Base-by-base conservation (phyloP, 2,888 invertebrate genomes). In the Acanthosepion esculentum region DNA sequence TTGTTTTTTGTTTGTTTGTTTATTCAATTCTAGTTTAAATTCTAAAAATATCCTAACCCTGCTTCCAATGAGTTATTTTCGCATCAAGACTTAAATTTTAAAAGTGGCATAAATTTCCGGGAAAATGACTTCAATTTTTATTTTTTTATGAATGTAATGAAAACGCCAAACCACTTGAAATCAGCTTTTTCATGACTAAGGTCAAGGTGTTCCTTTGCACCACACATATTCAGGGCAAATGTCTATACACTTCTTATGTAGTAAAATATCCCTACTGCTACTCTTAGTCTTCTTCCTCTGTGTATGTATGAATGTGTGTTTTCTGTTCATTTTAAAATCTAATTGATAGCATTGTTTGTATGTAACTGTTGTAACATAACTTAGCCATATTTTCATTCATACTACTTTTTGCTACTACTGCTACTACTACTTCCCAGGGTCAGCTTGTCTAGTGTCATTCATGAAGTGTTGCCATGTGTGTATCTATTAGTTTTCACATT, bases 301-400 rank as follows among this genome's bases (percentile, higher is more conserved):
- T 55, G 55, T 18, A 20, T 55, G 55, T 55, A 18, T 55, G 55
- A 18, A 18, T 23, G 23, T 59, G 59, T 23, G 59, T 20, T 59
- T 59, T 59, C 59, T 59, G 20, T 23, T 23, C 59, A 59, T 59
- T 23, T 59, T 18, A 20, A 20, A 23, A 23, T 59, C 23, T 59
- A 59, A 59, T 23, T 59, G 59, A 20, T 59, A 59, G 59, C 23
- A 20, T 41, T 41, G 41, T 41, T 41, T 41, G 41, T 41, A 41
- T 41, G 41, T 41, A 41, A 41, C 41, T 41, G 41, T 41, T 50
- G 50, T 59, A 59, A 59, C 78, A 78, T 33, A 78, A 3, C 29
- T 78, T 78, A 78, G 78, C n/a, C 78, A 78, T 78, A 78, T 78
- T 78, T 78, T 78, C 78, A 78, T 78, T 78, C 78, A 78, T 78